phyloP scores from a whole-genome alignment of 2,888 invertebrate species.

The Pomacea canaliculata region DNA sequence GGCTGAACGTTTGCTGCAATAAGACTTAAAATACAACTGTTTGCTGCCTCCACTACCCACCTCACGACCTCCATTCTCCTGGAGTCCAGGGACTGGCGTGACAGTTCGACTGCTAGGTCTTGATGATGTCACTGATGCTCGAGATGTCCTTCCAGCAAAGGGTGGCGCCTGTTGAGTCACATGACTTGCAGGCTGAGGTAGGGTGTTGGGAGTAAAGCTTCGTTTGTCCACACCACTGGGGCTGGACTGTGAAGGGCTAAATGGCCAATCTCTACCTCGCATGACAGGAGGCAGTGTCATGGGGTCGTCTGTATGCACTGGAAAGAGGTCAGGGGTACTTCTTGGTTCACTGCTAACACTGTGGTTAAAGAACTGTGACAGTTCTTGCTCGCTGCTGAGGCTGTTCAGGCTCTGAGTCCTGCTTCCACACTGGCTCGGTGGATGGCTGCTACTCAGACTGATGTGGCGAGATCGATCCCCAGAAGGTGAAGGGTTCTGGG shows the following conservation, averaged over 20 bases:
- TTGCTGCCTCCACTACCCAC: conserved; percentile 21
- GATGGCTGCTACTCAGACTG: conserved; percentile 32
- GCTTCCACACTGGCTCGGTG: conserved; percentile 26
- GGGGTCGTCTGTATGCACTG: conserved; percentile 18
- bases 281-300: conserved; percentile 10
- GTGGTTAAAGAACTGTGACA: conserved; percentile 46
- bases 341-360: background rate
- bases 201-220: conserved; percentile 54
- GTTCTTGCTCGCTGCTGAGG: conserved; percentile 58
- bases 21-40: background rate
- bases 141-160: conserved; percentile 24
- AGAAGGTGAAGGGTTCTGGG: conserved; percentile 13
- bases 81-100: conserved; percentile 43
- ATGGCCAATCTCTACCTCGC: conserved; percentile 23
- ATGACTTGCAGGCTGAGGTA: conserved; percentile 39
- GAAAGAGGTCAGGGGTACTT: background rate
- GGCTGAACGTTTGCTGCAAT: too few species aligned
- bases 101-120: conserved; percentile 50
- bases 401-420: conserved; percentile 43
- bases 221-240: conserved; percentile 38
- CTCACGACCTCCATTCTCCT: conserved; percentile 35
- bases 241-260: conserved; percentile 22
- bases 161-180: background rate
- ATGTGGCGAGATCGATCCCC: background rate
- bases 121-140: conserved; percentile 35